These are phyloP conservation scores for Tonatia bakeri DNA, from an alignment of 2,113 vertebrate genomes.

Conservation along the genomic window DNA sequence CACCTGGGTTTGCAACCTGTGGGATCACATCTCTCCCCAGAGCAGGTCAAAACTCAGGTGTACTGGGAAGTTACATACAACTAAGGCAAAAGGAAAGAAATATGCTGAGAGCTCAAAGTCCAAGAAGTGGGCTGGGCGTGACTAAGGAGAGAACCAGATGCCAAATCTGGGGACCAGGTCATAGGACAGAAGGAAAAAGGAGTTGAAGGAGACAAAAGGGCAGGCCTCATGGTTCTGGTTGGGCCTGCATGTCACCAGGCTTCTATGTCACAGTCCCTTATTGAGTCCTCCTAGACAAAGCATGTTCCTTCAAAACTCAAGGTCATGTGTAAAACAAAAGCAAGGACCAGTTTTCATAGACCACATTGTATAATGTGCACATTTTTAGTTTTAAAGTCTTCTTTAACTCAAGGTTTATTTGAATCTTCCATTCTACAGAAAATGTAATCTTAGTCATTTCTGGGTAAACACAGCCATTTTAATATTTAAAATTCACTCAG, in stretches of 20 bases:
- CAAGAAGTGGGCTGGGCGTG: neutral
- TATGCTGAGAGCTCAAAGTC: neutral
- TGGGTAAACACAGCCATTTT: neutral
- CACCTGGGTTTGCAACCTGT: neutral
- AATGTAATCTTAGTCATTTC: neutral
- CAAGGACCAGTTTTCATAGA: neutral
- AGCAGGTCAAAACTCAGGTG: neutral
- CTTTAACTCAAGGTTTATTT: neutral
- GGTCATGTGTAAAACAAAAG: neutral
- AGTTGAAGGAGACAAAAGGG: neutral
- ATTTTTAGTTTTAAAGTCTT: neutral
- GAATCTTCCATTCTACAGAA: neutral
- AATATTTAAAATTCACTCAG: neutral
- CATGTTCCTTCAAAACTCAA: neutral
- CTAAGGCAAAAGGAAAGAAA: neutral
- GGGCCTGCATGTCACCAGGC: neutral
- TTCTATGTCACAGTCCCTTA: neutral
- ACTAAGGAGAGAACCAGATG: neutral
- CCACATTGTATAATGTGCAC: no score
- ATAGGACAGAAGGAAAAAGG: neutral
- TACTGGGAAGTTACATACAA: no score
- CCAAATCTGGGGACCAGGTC: neutral
- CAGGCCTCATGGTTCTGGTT: neutral
- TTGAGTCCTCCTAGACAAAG: neutral
- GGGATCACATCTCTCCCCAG: neutral